Conservation (phyloP, 2,797 vertebrate genomes). For the Crocidura indochinensis region DNA sequence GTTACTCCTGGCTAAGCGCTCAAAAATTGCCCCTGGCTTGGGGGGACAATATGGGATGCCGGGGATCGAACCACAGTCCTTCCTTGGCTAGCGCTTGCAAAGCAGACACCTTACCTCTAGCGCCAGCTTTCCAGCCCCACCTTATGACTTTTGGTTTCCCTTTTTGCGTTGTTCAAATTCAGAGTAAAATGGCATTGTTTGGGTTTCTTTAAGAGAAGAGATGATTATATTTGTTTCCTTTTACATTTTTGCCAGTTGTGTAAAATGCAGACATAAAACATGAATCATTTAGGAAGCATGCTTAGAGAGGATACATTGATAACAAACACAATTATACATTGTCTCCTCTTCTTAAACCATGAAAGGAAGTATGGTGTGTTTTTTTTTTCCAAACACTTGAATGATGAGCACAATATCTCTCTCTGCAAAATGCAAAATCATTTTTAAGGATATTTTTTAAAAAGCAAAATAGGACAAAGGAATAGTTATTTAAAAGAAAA, state of each 20-base stretch:
- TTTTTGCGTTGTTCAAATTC: not conserved
- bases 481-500: not conserved
- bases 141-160: not conserved
- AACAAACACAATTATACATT: not conserved
- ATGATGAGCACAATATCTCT: not conserved
- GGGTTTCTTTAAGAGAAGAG: not conserved
- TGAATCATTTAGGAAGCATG: not conserved
- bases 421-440: not conserved
- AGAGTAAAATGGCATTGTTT: not conserved
- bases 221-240: not conserved
- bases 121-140: not conserved
- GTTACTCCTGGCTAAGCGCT: too few species aligned
- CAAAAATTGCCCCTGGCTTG: too few species aligned
- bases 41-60: too few species aligned
- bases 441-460: conserved; percentile 14
- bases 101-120: too few species aligned
- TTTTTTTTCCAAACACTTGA: not conserved
- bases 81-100: too few species aligned
- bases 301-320: accelerated
- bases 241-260: not conserved
- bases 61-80: too few species aligned
- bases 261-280: not conserved
- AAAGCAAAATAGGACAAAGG: not conserved
- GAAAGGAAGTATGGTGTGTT: not conserved
- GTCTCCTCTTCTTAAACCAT: not conserved